Evolutionary conservation across 2,113 vertebrate species (phyloP), one percentile per base, ranked within the genome.

Genomic region (Pelmatolapia mariae): DNA sequence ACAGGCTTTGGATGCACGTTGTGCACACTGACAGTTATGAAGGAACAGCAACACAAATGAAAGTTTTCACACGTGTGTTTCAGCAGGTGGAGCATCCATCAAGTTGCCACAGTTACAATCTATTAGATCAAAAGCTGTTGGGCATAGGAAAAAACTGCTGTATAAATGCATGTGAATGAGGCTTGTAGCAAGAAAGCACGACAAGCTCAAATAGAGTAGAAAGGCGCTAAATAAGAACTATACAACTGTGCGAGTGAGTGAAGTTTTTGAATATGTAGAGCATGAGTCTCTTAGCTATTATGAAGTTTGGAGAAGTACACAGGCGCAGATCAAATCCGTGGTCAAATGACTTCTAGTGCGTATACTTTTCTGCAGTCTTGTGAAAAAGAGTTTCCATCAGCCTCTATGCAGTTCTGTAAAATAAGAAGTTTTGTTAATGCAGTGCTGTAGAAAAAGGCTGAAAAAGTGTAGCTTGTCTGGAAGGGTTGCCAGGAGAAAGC

Each of bases 41-140:
- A 68, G 52, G 24, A 53, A 47, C 19, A 18, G 5, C 4, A 2
- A 40, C 13, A 15, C 10, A 15, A 76, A 84, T 26, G 38, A 80
- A 59, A 10, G 2, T 78, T 18, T 81, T 10, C 31, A 54, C 11
- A 56, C 4, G 7, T 29, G n/a, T 68, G 61, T 38, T 68, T 68
- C 61, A 66, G 33, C 61, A 22, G 33, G 61, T 66, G 61, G 61
- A 66, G 61, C 61, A 38, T 66, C 61, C 33, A 66, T 66, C 4
- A 68, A 68, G 36, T 68, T 68, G 5, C 36, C 19, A 1, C 2
- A 22, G n/a, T 22, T 40, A 68, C 7, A 40, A 9, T 40, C 19
- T 68, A 40, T 6, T 68, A 68, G 33, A 38, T 68, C 7, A 0
- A 68, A 68, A 68, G 63, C 11, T 38, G 19, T 68, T 68, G 11